Percentiles rank a stretch among this genome's conserved stretches.
Evolutionary conservation across 2,888 invertebrate genomes (phyloP).

Genomic region (Drosophila meridiana): DNA sequence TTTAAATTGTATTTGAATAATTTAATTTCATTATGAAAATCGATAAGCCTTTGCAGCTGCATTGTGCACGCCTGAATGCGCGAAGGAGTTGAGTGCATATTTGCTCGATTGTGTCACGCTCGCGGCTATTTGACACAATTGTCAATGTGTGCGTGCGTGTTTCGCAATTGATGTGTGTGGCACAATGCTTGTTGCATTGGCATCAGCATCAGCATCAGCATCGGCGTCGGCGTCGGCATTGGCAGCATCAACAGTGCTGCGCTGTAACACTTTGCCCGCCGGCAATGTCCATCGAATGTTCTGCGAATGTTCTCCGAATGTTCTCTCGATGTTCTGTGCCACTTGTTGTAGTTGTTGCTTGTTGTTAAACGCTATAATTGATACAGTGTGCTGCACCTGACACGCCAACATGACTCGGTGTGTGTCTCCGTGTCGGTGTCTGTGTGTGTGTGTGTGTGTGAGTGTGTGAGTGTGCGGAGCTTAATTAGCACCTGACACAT

Average conservation of each 20-base stretch:
- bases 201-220: neutral
- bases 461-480: constrained; percentile 35
- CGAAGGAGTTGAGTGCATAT: constrained; percentile 8
- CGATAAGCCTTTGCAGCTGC: constrained; percentile 11
- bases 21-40: constrained; percentile 6
- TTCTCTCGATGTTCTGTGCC: constrained; percentile 27
- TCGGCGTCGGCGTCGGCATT: neutral
- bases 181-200: constrained; percentile 27
- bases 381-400: constrained; percentile 57
- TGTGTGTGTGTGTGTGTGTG: neutral
- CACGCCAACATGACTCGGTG: constrained; percentile 40
- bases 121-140: constrained; percentile 21
- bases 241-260: constrained; percentile 14
- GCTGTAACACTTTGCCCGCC: constrained; percentile 46
- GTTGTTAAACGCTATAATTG: constrained; percentile 57
- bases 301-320: constrained; percentile 18
- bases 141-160: constrained; percentile 11
- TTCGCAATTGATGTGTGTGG: neutral
- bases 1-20: neutral
- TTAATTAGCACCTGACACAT: constrained; percentile 72
- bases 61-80: neutral
- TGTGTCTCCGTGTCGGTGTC: too few relatives aligned
- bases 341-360: constrained; percentile 40
- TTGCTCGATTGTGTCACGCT: constrained; percentile 14
- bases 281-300: constrained; percentile 30